Evolutionary conservation across 2,797 vertebrate genomes (phyloP), one percentile per base, ranked within the genome.

Genomic region (Miichthys miiuy): DNA sequence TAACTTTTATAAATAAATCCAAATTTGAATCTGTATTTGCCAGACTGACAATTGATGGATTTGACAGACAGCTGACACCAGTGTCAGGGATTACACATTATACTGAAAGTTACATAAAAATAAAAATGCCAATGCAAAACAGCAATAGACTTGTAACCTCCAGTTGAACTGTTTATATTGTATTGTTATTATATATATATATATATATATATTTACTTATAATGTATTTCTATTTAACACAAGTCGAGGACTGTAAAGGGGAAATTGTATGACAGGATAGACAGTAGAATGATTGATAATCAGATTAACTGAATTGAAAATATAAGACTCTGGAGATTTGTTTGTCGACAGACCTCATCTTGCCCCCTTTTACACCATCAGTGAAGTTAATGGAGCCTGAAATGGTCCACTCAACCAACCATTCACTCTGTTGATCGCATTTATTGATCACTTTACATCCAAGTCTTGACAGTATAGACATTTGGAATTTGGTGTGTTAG

Each of bases 351-450:
- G 68, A 81, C 51, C 67, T 55, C 30, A 57, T 85, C 41, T 67
- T 62, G 55, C 47, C 56, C 25, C 63, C 55, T 74, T 50, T 80
- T 50, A 79, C 75, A 67, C 68, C 60, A 87, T 91, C 78, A 74
- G n/a, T 75, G 67, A 76, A 76, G 79, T 85, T 91, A 89, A 91
- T 90, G 70, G 83, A 80, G 83, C 88, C 13, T 90, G 82, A 91
- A 91, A 91, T 87, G 42, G 78, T 75, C 67, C 54, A 64, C 48
- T 87, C 79, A 83, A 78, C 66, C 78, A 80, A 65, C 68, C 60
- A 64, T 67, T 79, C 46, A 81, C 38, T 81, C 67, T 72, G 62
- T n/a, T 82, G 81, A 90, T 92, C 83, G 77, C 82, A 74, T 71
- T 56, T 91, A 91, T 92, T 86, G 88, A 93, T 89, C 72, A 57